phyloP scores from a whole-genome alignment of 2,888 invertebrate genomes.

The Herminia tarsipennalis region DNA sequence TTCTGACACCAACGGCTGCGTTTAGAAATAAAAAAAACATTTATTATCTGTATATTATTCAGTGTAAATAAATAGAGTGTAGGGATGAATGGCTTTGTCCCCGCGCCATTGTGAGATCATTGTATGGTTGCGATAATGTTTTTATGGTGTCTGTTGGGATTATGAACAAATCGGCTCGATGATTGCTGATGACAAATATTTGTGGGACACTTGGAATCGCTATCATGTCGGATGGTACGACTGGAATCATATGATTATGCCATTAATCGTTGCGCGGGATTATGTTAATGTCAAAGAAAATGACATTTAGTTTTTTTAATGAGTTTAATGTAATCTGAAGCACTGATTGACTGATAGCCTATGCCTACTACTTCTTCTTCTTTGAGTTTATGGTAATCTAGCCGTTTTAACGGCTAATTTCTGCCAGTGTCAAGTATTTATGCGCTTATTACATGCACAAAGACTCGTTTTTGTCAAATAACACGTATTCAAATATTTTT shows the following conservation, averaged over 20 bases:
- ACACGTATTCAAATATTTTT: too few relatives aligned
- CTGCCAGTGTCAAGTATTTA: too few relatives aligned
- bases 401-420: too few relatives aligned
- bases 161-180: constrained; percentile 66
- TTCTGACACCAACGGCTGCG: constrained; percentile 77
- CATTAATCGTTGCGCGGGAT: constrained; percentile 13
- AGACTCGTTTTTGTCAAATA: too few relatives aligned
- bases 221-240: constrained; percentile 57
- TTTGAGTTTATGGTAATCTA: too few relatives aligned
- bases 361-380: too few relatives aligned
- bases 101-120: constrained; percentile 62
- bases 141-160: constrained; percentile 69
- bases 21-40: constrained; percentile 60
- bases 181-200: constrained; percentile 77
- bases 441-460: too few relatives aligned
- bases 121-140: constrained; percentile 66
- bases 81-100: constrained; percentile 69
- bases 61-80: constrained; percentile 76
- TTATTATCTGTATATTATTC: constrained; percentile 82
- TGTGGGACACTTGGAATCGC: constrained; percentile 53
- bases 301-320: constrained; percentile 1
- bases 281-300: constrained; percentile 9
- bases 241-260: constrained; percentile 53
- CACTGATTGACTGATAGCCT: not conserved
- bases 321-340: not conserved